These are phyloP conservation scores for Uloborus diversus DNA, from an alignment of 1,140 invertebrate genomes.

Conservation along the genomic window DNA sequence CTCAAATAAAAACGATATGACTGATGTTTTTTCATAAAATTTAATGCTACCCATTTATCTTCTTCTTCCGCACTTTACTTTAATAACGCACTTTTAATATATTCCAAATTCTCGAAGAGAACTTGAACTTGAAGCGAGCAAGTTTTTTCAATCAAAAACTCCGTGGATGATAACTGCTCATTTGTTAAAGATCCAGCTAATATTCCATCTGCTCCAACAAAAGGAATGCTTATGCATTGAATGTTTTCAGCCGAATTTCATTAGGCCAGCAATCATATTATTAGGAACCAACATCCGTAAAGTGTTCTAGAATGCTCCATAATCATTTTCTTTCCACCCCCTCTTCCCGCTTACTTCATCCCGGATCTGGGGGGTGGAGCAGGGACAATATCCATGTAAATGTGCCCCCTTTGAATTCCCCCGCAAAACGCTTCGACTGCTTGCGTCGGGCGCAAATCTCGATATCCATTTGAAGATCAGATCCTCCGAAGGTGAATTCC, in stretches of 20 bases:
- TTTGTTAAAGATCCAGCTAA: neutral
- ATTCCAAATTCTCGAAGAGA: neutral
- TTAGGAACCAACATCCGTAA: neutral
- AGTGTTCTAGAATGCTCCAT: neutral
- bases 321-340: slow-evolving; percentile 15
- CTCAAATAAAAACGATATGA: too few species aligned
- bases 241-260: neutral
- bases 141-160: neutral
- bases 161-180: neutral
- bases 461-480: slow-evolving; percentile 42
- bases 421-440: slow-evolving; percentile 31
- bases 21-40: too few species aligned
- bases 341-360: neutral
- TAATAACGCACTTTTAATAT: too few species aligned
- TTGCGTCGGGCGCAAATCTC: slow-evolving; percentile 41
- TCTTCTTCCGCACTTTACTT: too few species aligned
- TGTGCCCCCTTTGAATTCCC: neutral
- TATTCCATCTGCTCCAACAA: neutral
- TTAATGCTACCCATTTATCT: too few species aligned
- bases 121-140: neutral
- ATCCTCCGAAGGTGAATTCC: slow-evolving; percentile 35
- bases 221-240: neutral
- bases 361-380: neutral
- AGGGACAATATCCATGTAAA: slow-evolving; percentile 48
- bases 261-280: slow-evolving; percentile 34